Evolutionary conservation across 1,140 invertebrate genomes (phyloP), one percentile per base, ranked within the genome.

Genomic region (Parasteatoda tepidariorum): DNA sequence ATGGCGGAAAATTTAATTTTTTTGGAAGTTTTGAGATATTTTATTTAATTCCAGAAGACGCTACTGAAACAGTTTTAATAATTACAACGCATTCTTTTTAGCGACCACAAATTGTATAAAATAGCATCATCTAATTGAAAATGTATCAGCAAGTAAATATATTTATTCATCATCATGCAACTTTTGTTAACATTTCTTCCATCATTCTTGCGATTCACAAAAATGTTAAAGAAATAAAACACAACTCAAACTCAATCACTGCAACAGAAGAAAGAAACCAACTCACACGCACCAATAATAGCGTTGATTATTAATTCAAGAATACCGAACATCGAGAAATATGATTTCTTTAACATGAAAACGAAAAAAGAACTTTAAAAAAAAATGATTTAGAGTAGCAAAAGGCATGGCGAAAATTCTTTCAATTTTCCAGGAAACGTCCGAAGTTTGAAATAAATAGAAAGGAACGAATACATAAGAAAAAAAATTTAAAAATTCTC

Each of bases 371-470:
- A 48, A 48, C 9, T 13, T 2, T 9, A 48, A 48, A 18, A 48
- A 48, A 48, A 48, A 48, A 48, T 48, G n/a, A n/a, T 48, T 0
- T 9, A 48, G 18, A 48, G 18, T 18, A 48, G 9, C 38, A 18
- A 18, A 48, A 48, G 38, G 2, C 38, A 13, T 2, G 2, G n/a
- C n/a, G 38, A 57, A 31, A 30, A n/a, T 73, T 73, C 54, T 31
- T 31, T 26, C 70, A 73, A 73, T 73, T 73, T 73, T 33, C 70
- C 28, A n/a, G 54, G 33, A 57, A 2, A 18, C 28, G 28, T 73
- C 70, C 28, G 30, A n/a, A 33, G 54, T 59, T 73, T 30, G 22
- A 15, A 33, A 73, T 55, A 55, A 73, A 73, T 55, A 55, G 48
- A 73, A 57, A 6, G 34, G 34, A 66, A 66, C 18, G 26, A 68